phyloP scores from a whole-genome alignment of 2,113 vertebrate genomes.

The Aptenodytes forsteri region DNA sequence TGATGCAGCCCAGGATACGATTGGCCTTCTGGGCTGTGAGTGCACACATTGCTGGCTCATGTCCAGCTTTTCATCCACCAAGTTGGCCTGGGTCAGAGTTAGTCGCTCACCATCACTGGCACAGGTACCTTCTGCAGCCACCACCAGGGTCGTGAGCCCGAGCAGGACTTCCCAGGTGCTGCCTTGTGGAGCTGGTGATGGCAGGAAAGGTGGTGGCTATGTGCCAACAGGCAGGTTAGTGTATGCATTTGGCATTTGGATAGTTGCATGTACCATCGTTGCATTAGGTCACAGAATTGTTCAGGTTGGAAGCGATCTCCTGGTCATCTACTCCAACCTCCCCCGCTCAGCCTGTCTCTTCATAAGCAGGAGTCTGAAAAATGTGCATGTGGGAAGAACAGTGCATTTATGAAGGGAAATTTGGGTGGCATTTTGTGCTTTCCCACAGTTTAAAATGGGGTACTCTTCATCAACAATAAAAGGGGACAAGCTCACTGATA shows the following conservation, averaged over 20 bases:
- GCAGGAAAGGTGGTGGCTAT: neutral
- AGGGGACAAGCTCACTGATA: neutral
- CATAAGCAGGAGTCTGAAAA: neutral
- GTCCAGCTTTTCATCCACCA: too few species aligned
- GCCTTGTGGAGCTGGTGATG: neutral
- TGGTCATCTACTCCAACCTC: rapidly evolving
- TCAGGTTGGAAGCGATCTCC: neutral
- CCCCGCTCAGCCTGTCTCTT: neutral
- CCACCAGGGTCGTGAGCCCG: too few species aligned
- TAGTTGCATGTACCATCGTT: neutral
- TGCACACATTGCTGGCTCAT: too few species aligned
- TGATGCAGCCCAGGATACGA: too few species aligned
- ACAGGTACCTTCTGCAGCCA: neutral
- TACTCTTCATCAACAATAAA: neutral
- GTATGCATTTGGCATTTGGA: neutral
- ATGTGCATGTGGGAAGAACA: neutral
- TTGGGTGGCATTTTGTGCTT: neutral
- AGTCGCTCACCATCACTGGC: too few species aligned
- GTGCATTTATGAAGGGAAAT: neutral
- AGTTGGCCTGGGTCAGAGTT: neutral
- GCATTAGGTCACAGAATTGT: neutral
- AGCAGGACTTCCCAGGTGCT: neutral
- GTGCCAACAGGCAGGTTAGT: rapidly evolving
- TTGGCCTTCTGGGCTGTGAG: too few species aligned
- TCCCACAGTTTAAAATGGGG: neutral